Evolutionary conservation across 2,113 vertebrate species (phyloP).

Genomic region (Empidonax alnorum): DNA sequence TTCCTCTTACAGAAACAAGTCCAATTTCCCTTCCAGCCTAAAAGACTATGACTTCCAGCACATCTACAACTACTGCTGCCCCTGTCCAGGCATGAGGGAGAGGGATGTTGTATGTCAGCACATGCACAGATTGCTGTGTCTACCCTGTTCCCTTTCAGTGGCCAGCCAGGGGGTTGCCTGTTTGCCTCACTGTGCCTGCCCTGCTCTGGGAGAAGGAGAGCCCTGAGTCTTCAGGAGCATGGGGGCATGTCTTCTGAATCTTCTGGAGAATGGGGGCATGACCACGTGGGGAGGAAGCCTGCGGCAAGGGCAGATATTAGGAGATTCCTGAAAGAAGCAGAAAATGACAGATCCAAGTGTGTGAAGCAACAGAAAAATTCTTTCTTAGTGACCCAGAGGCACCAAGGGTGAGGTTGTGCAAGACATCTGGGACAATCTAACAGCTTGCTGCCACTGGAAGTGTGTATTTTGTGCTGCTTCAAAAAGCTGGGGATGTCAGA

Average conservation of each 20-base stretch:
- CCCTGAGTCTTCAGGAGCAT: no score
- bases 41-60: background rate
- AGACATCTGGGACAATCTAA: constrained; percentile 15
- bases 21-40: rapidly evolving
- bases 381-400: constrained; percentile 11
- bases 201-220: background rate
- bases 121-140: background rate
- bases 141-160: background rate
- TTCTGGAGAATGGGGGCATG: background rate
- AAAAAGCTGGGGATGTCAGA: background rate
- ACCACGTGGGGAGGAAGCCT: background rate
- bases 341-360: background rate
- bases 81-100: background rate
- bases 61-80: background rate
- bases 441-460: background rate
- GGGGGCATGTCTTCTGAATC: background rate
- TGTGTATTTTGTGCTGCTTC: background rate
- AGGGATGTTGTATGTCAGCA: background rate
- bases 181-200: background rate
- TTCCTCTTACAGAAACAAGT: background rate
- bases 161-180: rapidly evolving
- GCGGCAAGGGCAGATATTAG: background rate
- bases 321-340: background rate
- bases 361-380: constrained; percentile 11
- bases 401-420: constrained; percentile 11